phyloP scores from a whole-genome alignment of 2,888 invertebrate genomes.

The Terebella lapidaria region DNA sequence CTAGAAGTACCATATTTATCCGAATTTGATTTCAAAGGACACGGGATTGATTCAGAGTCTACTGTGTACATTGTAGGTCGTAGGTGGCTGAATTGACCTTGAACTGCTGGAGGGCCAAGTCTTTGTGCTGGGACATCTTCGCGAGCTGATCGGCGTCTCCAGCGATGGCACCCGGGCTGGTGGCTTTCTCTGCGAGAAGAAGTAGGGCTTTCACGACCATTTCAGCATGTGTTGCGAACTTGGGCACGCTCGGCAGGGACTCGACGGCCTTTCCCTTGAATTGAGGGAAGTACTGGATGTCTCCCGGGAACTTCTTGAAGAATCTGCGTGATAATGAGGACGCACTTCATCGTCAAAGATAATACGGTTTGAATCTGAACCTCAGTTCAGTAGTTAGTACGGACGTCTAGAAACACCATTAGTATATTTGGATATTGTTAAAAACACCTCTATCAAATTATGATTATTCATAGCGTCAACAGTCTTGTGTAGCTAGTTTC shows the following conservation, averaged over 20 bases:
- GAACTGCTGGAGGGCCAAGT: not conserved
- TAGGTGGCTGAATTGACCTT: no score
- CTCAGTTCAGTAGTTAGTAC: no score
- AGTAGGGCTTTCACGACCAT: not conserved
- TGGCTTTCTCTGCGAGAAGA: not conserved
- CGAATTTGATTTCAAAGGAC: no score
- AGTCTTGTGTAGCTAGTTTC: no score
- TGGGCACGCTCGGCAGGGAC: not conserved
- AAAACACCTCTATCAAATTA: not conserved
- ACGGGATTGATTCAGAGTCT: no score
- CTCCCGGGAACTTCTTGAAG: slow-evolving; percentile 2
- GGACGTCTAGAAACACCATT: no score
- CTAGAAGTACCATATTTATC: no score
- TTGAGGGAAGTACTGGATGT: not conserved
- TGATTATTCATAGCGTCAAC: no score
- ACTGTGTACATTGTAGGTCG: no score
- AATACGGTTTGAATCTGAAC: no score
- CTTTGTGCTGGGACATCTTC: not conserved
- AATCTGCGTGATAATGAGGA: not conserved
- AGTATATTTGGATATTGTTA: not conserved
- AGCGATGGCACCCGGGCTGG: not conserved
- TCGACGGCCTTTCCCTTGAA: not conserved
- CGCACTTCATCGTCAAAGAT: no score
- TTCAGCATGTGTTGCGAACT: not conserved
- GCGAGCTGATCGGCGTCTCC: not conserved